phyloP scores from a whole-genome alignment of 2,113 vertebrate species.

The Tragelaphus imberbis region DNA sequence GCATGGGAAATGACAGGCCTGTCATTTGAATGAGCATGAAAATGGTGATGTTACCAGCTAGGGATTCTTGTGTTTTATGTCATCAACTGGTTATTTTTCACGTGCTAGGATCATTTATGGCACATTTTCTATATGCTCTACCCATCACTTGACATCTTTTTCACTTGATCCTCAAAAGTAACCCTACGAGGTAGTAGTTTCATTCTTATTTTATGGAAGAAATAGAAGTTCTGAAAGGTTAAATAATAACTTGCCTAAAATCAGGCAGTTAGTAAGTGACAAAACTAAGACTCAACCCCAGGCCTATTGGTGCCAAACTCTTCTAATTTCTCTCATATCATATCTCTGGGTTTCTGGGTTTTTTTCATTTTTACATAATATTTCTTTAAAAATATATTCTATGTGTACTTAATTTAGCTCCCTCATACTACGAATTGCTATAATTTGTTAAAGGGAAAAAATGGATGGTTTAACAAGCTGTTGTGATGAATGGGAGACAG shows the following conservation, averaged over 20 bases:
- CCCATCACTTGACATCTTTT: background rate
- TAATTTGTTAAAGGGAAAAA: conserved; percentile 9
- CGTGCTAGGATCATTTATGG: background rate
- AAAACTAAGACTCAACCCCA: background rate
- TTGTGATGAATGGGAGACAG: background rate
- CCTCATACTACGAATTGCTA: background rate
- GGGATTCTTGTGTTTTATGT: background rate
- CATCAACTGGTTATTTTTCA: background rate
- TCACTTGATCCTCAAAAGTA: background rate
- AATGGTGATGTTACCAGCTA: background rate
- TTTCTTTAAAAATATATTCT: background rate
- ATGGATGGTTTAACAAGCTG: background rate
- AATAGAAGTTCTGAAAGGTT: background rate
- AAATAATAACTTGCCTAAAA: background rate
- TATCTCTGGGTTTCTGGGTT: background rate
- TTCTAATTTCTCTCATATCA: background rate
- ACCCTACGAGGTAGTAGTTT: background rate
- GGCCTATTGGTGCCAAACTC: background rate
- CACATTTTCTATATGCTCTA: background rate
- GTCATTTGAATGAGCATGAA: background rate
- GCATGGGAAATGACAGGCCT: background rate
- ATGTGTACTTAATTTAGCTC: background rate
- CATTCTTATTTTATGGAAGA: background rate
- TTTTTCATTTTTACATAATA: background rate
- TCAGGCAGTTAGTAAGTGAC: background rate